These are phyloP conservation scores for Sinopyrophorus schimmeli DNA, from an alignment of 2,888 invertebrate genomes.

Conservation along the genomic window DNA sequence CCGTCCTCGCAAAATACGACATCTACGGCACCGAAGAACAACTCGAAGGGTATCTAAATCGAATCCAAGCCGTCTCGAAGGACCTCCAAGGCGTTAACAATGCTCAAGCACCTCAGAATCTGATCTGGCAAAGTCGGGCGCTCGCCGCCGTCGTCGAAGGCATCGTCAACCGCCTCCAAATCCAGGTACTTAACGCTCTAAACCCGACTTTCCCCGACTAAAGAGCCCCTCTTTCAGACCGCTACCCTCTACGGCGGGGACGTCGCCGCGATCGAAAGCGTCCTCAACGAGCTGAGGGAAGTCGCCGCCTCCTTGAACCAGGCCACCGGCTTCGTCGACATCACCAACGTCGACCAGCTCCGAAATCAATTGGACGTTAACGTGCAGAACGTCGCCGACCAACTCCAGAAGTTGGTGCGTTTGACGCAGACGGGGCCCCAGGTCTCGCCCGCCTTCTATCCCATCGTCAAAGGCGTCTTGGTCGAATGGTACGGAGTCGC, in stretches of 20 bases:
- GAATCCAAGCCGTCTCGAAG: not conserved
- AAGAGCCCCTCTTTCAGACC: too few relatives aligned
- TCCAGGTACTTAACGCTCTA: slow-evolving; percentile 1
- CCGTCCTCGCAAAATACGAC: too few relatives aligned
- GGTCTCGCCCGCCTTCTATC: slow-evolving; percentile 9
- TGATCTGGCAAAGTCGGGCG: slow-evolving; percentile 15
- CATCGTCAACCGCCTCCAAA: slow-evolving; percentile 12
- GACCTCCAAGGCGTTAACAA: slow-evolving; percentile 24
- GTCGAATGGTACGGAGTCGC: slow-evolving; percentile 1
- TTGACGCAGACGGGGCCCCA: slow-evolving; percentile 7
- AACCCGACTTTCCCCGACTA: too few relatives aligned
- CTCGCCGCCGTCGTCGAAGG: slow-evolving; percentile 6
- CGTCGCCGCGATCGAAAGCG: not conserved
- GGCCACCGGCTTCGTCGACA: not conserved
- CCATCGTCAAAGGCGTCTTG: slow-evolving; percentile 6
- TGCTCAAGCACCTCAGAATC: slow-evolving; percentile 2
- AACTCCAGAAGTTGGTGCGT: slow-evolving; percentile 1
- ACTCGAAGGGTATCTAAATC: not conserved
- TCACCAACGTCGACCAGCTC: not conserved
- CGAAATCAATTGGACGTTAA: not conserved
- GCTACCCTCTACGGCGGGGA: not conserved
- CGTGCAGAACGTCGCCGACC: not conserved
- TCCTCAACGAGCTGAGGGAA: slow-evolving; percentile 7
- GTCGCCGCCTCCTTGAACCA: not conserved
- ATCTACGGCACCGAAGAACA: not conserved